Conservation (phyloP, 64 coral and sea anemone genomes). For the Montipora efflorescens region DNA sequence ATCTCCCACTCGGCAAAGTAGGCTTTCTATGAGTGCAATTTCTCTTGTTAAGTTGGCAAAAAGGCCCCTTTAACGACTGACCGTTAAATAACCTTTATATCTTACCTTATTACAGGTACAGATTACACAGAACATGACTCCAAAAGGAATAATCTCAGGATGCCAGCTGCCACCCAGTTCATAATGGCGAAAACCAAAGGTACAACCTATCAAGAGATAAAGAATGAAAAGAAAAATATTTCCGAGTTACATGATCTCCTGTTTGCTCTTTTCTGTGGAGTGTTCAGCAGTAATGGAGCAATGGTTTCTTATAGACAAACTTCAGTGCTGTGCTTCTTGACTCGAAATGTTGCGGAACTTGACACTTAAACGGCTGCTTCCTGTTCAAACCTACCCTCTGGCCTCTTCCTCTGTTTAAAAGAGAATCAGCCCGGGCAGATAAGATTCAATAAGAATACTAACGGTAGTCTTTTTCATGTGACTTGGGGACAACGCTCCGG, state of each 20-base stretch:
- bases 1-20: too few species aligned
- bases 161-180: conserved; percentile 55
- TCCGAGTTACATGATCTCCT: not conserved
- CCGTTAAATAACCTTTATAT: not conserved
- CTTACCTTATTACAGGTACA: conserved; percentile 71
- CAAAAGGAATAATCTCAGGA: conserved; percentile 55
- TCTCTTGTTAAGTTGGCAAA: too few species aligned
- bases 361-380: too few species aligned
- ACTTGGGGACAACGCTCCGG: not conserved
- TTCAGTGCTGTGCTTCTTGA: too few species aligned
- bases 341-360: too few species aligned
- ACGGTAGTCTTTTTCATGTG: not conserved
- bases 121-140: conserved; percentile 52
- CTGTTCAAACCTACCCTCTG: not conserved
- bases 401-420: not conserved
- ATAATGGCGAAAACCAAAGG: conserved; percentile 37
- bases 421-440: not conserved
- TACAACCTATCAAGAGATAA: conserved; percentile 52
- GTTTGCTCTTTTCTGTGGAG: not conserved
- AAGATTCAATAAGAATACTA: not conserved
- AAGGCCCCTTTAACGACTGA: too few species aligned
- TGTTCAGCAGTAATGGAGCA: not conserved
- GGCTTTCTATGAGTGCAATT: too few species aligned
- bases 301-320: not conserved
- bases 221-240: not conserved